A percentile compares a stretch with the other conserved stretches of the same genome.
Conservation (phyloP, 2,797 vertebrate species). For the Ctenopoma multispine region DNA sequence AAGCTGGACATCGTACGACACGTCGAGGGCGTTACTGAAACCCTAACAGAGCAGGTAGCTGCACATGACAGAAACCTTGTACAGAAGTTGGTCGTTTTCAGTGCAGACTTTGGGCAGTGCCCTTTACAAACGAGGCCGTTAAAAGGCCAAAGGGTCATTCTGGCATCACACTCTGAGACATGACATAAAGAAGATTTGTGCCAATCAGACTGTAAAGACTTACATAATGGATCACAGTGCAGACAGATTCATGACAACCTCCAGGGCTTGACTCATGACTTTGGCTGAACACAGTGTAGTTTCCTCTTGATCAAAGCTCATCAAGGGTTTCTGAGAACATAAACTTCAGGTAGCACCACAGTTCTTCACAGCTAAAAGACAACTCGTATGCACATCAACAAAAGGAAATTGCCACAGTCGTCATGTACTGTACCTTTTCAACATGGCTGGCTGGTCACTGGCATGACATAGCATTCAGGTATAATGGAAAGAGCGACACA, state of each 20-base stretch:
- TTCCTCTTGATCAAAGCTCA: constrained; percentile 28
- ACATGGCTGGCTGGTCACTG: constrained; percentile 62
- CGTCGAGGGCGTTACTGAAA: constrained; percentile 40
- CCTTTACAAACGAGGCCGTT: constrained; percentile 48
- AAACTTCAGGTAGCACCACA: not conserved
- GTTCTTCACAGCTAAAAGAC: constrained; percentile 10
- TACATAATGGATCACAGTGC: constrained; percentile 95
- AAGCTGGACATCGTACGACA: constrained; percentile 60
- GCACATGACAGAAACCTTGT: constrained; percentile 51
- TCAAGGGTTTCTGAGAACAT: constrained; percentile 14
- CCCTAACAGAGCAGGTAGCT: constrained; percentile 47
- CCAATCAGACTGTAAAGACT: constrained; percentile 46
- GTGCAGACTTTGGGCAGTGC: constrained; percentile 52
- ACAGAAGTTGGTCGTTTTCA: constrained; percentile 44
- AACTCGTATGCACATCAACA: constrained; percentile 27
- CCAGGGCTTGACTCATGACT: constrained; percentile 37
- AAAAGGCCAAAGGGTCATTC: constrained; percentile 83
- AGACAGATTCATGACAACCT: constrained; percentile 73
- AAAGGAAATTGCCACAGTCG: constrained; percentile 17
- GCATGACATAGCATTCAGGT: constrained; percentile 33
- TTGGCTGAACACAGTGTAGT: constrained; percentile 22
- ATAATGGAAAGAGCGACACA: constrained; percentile 19
- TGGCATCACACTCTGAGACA: constrained; percentile 95
- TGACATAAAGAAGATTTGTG: constrained; percentile 32
- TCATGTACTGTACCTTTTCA: constrained; percentile 25